Percentiles rank a stretch among this genome's conserved stretches.
Conservation (phyloP, 2,113 vertebrate species). For the Odocoileus hemionus region DNA sequence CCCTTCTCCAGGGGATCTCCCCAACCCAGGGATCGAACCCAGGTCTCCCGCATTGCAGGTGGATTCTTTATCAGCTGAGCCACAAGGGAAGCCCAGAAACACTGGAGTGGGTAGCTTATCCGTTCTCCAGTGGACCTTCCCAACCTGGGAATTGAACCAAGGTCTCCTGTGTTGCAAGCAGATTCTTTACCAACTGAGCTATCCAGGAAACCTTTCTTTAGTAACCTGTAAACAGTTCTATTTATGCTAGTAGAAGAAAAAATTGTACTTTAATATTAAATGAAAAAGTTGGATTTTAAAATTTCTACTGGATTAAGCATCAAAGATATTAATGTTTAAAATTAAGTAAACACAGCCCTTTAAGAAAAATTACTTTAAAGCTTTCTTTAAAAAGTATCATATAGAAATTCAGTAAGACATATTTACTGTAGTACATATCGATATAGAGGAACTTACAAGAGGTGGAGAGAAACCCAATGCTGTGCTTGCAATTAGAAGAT, state of each 20-base stretch:
- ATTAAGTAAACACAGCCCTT: neutral
- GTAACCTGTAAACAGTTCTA: neutral
- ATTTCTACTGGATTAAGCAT: neutral
- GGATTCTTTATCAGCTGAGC: neutral
- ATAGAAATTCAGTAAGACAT: neutral
- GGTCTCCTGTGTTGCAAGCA: neutral
- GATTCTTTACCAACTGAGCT: neutral
- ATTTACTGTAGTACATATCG: neutral
- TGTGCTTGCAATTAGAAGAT: neutral
- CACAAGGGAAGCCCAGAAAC: neutral
- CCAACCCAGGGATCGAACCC: neutral
- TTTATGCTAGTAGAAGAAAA: neutral
- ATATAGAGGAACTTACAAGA: neutral
- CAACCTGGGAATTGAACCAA: neutral
- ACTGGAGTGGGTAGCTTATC: neutral
- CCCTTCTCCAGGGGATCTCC: neutral
- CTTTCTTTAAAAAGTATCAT: neutral
- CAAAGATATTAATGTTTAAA: neutral
- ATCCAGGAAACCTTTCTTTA: neutral
- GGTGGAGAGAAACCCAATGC: neutral
- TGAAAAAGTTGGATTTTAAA: neutral
- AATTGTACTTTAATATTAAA: neutral
- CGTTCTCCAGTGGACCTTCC: neutral
- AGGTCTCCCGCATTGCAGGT: fast-evolving
- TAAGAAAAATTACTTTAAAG: neutral